Evolutionary conservation across 2,113 vertebrate species (phyloP).

Genomic region (Corvus hawaiiensis): DNA sequence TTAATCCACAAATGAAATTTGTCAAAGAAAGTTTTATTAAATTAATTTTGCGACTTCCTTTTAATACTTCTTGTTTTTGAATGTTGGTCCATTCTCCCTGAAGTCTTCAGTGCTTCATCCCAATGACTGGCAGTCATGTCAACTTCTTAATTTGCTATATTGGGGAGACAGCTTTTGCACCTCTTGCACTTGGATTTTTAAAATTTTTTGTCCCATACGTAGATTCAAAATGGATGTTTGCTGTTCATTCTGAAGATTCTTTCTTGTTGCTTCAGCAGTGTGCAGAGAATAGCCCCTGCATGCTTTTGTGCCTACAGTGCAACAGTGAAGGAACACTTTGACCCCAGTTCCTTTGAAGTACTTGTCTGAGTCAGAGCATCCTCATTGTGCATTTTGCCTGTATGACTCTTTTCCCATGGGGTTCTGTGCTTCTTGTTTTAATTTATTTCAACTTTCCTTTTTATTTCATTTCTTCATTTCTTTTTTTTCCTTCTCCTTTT

Average conservation of each 20-base stretch:
- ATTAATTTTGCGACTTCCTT: background rate
- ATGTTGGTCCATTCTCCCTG: background rate
- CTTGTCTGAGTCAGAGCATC: background rate
- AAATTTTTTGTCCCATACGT: background rate
- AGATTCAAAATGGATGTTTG: background rate
- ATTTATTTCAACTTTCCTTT: background rate
- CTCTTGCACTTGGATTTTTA: background rate
- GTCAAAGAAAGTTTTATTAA: background rate
- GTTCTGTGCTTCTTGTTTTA: background rate
- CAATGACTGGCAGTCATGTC: background rate
- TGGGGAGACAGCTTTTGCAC: background rate
- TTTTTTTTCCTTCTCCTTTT: background rate
- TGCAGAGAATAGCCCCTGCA: background rate
- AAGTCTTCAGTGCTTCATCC: background rate
- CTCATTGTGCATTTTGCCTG: background rate
- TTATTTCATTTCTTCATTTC: background rate
- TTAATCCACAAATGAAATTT: background rate
- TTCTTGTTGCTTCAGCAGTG: background rate
- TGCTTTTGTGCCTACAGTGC: background rate
- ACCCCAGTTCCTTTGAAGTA: background rate
- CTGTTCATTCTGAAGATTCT: background rate
- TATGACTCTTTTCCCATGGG: background rate
- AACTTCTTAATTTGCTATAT: background rate
- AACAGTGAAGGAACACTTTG: background rate
- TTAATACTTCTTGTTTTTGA: background rate